Evolutionary conservation across 2,797 vertebrate genomes (phyloP), one percentile per base, ranked within the genome.

Genomic region (Nyctalus aviator): DNA sequence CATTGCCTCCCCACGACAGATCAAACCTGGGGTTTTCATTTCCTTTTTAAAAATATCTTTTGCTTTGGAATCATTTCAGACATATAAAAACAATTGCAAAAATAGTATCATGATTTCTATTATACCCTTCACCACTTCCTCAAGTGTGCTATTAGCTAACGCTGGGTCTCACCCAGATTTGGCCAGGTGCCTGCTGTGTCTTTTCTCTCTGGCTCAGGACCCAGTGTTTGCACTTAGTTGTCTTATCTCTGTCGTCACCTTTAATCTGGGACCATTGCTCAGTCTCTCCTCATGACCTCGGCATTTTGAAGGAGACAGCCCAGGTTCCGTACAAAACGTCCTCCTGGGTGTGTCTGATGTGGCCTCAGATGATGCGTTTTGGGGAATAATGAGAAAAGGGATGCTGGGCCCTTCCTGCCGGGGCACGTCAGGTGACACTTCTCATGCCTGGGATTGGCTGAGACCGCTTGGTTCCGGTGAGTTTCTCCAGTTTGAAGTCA

Each of bases 361-460:
- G 53, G 82, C 59, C 73, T 76, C 32, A 8, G 68, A 35, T 32
- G 62, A 18, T 18, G 8, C 8, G 3, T 25, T 18, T 73, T 1
- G 8, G 8, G 18, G 32, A 11, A 1, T 18, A 13, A 50, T 9
- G 6, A 3, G 48, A 30, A 21, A 75, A 18, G 50, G 0, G 4
- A 23, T 15, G 4, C 2, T 9, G 23, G 37, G 32, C 44, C n/a
- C 5, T 57, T 17, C 46, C 30, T 17, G 21, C 8, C 13, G 71
- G 48, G 25, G 17, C 21, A 5, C 4, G 0, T 1, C 21, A 6
- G 5, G 18, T 2, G 5, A 0, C 3, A 3, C 9, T 14, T 62
- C 68, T 76, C n/a, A 0, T 20, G 15, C 13, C 37, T 10, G 5
- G 53, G 41, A 46, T 18, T 57, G 5, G 20, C 44, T 77, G 25